Conservation (phyloP, 2,888 invertebrate genomes). For the Fissipunctia ypsillon region DNA sequence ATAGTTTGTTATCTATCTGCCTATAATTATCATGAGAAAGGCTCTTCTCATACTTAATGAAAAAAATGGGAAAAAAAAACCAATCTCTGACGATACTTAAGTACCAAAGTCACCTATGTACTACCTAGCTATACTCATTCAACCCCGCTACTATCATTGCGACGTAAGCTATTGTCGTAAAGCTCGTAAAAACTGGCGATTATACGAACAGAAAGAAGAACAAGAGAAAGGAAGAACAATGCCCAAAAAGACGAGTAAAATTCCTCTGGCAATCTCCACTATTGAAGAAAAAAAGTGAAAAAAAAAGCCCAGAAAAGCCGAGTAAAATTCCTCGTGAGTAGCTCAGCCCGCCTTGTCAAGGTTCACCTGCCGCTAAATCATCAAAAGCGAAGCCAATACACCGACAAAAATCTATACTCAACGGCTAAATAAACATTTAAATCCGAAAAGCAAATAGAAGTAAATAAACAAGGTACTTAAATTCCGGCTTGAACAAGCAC, state of each 20-base stretch:
- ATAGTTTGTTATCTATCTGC: background rate
- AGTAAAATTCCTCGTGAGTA: slow-evolving; percentile 12
- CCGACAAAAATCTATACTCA: slow-evolving; percentile 43
- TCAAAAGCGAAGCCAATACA: slow-evolving; percentile 41
- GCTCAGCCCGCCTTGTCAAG: slow-evolving; percentile 29
- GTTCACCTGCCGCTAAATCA: slow-evolving; percentile 40
- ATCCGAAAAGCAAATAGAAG: slow-evolving; percentile 48
- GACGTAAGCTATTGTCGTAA: background rate
- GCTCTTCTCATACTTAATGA: background rate
- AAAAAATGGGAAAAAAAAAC: background rate
- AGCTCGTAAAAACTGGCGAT: background rate
- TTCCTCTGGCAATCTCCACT: background rate
- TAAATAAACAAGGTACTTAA: slow-evolving; percentile 62
- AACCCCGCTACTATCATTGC: background rate
- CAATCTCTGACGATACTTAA: background rate
- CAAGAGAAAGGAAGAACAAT: background rate
- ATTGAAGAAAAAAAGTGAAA: slow-evolving; percentile 2
- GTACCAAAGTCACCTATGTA: background rate
- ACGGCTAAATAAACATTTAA: slow-evolving; percentile 49
- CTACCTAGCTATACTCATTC: background rate
- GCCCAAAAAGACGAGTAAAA: slow-evolving; percentile 16
- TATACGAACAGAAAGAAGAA: background rate
- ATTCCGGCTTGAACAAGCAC: slow-evolving; percentile 40
- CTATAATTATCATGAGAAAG: background rate
- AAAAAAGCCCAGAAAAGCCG: background rate